Evolutionary conservation across 1,140 invertebrate genomes (phyloP).

Genomic region (Pristionchus pacificus): DNA sequence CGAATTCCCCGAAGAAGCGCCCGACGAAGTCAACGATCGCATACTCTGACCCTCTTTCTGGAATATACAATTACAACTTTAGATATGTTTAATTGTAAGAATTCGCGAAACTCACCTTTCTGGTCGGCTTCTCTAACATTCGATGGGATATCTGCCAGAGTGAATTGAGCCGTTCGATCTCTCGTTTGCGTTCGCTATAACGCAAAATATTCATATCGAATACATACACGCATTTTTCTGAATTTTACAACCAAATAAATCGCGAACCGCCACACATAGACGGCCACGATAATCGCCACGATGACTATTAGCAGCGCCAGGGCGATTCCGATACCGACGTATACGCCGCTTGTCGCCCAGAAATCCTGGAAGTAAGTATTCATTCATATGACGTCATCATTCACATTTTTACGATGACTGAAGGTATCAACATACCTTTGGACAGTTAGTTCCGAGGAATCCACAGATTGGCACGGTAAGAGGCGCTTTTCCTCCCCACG

Average conservation of each 20-base stretch:
- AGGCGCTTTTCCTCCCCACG: slow-evolving; percentile 18
- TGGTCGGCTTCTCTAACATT: slow-evolving; percentile 11
- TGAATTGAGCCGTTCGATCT: background rate
- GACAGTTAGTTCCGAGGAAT: slow-evolving; percentile 5
- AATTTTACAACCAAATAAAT: background rate
- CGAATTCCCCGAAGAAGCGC: slow-evolving; percentile 7
- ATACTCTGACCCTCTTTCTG: slow-evolving; percentile 23
- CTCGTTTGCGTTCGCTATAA: background rate
- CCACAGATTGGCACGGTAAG: slow-evolving; percentile 3
- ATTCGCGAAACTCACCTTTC: background rate
- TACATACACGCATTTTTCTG: background rate
- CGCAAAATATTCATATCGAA: too few species aligned
- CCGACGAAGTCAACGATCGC: background rate
- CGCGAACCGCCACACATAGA: background rate
- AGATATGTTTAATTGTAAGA: slow-evolving; percentile 5
- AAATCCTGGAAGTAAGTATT: too few species aligned
- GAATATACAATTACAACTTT: background rate
- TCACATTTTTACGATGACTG: too few species aligned
- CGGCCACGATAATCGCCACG: background rate
- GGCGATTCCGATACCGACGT: slow-evolving; percentile 2
- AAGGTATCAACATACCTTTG: too few species aligned
- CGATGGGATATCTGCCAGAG: slow-evolving; percentile 25
- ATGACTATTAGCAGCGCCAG: background rate
- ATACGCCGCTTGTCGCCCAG: background rate
- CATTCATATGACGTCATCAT: too few species aligned